Evolutionary conservation across 2,113 vertebrate genomes (phyloP).

Genomic region (Corythornis cristatus): DNA sequence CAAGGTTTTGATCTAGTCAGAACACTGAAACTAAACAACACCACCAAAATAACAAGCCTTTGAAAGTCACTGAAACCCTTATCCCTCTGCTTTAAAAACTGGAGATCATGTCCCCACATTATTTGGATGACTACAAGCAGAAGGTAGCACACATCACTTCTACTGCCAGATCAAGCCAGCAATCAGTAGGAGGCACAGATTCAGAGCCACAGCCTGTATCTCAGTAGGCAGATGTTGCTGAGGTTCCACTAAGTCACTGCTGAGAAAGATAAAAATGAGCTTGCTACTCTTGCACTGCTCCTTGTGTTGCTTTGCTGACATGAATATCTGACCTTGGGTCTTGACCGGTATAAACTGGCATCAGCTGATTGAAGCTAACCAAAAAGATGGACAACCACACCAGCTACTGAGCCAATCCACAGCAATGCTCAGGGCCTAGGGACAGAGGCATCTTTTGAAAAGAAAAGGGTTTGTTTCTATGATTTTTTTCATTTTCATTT

Average conservation of each 20-base stretch:
- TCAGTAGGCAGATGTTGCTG: background rate
- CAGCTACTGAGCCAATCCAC: background rate
- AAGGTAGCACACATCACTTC: background rate
- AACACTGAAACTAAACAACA: background rate
- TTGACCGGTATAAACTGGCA: background rate
- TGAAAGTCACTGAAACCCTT: background rate
- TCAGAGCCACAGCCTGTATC: background rate
- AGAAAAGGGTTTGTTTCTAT: background rate
- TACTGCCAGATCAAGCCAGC: background rate
- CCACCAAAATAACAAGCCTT: background rate
- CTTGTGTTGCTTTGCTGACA: background rate
- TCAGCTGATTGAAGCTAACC: background rate
- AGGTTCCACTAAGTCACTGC: background rate
- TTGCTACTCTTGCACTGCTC: background rate
- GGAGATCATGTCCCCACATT: background rate
- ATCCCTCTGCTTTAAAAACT: rapidly evolving
- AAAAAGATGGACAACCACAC: background rate
- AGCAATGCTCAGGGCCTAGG: background rate
- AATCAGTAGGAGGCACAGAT: background rate
- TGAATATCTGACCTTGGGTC: background rate
- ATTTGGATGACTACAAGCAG: background rate
- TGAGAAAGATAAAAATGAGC: background rate
- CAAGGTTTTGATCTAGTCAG: background rate
- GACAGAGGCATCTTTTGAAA: background rate
- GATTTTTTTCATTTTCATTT: conserved; percentile 10